Base-by-base conservation (phyloP, 2,888 invertebrate species). In the Agriopis leucophaearia region DNA sequence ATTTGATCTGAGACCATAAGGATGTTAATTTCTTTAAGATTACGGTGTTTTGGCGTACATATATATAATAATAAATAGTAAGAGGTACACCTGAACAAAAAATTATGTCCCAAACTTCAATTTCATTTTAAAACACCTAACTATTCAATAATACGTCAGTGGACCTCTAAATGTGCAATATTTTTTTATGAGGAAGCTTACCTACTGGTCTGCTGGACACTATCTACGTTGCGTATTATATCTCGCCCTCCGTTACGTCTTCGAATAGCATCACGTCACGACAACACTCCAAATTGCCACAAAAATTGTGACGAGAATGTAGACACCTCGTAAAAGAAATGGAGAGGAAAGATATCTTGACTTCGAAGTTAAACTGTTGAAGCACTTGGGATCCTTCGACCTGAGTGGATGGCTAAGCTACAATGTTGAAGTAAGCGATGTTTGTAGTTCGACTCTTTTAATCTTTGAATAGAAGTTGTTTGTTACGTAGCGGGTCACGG, bases 261-360 rank as follows among this genome's bases (percentile, higher is more conserved):
- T 66, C 65, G 67, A 74, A 74, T 72, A 66, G 74, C 64, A 63
- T 59, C 67, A 61, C 72, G 74, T 70, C 74, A 75, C 72, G 74
- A 58, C 68, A 74, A 66, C 71, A 71, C 72, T 59, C 58, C 72
- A 74, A 74, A 75, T 72, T 72, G 74, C 69, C 64, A 54, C 65
- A 71, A 74, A 70, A 70, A 71, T 66, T 71, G 72, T 69, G 74
- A 69, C 66, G 68, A 68, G 69, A 74, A 75, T 75, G 74, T 71
- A 71, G 67, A 72, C 74, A 72, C 70, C 69, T 74, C 74, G 74
- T 74, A 71, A 75, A 72, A 61, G 50, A 69, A 73, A 75, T 69
- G 71, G 74, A 64, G 66, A 55, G 64, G 55, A 50, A 60, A 61
- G 50, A 56, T 51, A 51, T 45, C 60, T 51, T 65, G 58, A 48